These are phyloP conservation scores for Rhopilema esculentum DNA, from an alignment of 30 jellyfish, hydroid and myxozoan genomes.

Conservation along the genomic window DNA sequence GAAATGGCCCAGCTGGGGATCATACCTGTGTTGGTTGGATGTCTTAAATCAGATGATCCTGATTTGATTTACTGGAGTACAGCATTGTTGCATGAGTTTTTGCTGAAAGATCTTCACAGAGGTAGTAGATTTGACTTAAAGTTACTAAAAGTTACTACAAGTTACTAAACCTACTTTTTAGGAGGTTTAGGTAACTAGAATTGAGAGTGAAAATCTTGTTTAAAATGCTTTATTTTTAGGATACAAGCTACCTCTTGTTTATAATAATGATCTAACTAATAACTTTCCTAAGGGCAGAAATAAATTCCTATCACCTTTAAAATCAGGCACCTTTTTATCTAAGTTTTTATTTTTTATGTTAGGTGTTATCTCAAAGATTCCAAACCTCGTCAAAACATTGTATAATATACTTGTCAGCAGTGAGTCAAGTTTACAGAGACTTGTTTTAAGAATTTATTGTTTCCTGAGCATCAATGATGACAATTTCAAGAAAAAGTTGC, in stretches of 20 bases:
- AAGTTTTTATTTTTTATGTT: neutral
- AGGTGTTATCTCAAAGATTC: conserved; percentile 69
- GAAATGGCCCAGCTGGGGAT: conserved; percentile 89
- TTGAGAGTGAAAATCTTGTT: too few relatives aligned
- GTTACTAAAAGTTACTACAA: neutral
- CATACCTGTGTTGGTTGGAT: conserved; percentile 81
- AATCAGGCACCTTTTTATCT: too few relatives aligned
- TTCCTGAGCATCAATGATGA: conserved; percentile 76
- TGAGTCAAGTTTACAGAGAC: conserved; percentile 81
- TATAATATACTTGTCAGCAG: conserved; percentile 69
- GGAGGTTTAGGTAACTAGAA: too few relatives aligned
- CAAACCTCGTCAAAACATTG: conserved; percentile 79
- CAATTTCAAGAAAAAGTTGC: conserved; percentile 50
- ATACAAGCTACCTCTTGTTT: too few relatives aligned
- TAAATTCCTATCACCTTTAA: too few relatives aligned
- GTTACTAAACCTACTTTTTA: neutral
- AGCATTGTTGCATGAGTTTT: conserved; percentile 81
- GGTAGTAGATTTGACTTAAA: neutral
- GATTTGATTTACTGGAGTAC: conserved; percentile 86
- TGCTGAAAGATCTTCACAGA: conserved; percentile 66
- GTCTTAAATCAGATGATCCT: conserved; percentile 84
- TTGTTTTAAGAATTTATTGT: conserved; percentile 72
- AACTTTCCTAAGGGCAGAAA: too few relatives aligned
- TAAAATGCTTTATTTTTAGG: too few relatives aligned
- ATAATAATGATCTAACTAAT: too few relatives aligned